phyloP scores from a whole-genome alignment of 2,797 vertebrate species.

The Pogonophryne albipinna region DNA sequence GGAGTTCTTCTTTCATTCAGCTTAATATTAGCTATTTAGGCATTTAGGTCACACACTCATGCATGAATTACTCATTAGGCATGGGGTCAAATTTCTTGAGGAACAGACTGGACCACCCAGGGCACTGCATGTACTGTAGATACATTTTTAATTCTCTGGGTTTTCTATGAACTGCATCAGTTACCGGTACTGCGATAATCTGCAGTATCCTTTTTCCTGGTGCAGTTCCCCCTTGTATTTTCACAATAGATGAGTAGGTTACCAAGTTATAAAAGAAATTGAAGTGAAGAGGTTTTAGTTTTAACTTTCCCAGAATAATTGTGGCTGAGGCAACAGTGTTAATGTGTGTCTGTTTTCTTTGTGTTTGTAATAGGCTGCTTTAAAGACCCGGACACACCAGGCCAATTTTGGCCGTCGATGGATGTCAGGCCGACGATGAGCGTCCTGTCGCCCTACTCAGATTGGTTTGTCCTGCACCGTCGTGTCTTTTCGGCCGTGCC shows the following conservation, averaged over 20 bases:
- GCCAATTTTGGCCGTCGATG: no score
- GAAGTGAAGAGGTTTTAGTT: constrained; percentile 1
- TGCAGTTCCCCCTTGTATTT: neutral
- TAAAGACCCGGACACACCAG: no score
- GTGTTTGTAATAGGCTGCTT: neutral
- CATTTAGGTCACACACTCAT: constrained; percentile 38
- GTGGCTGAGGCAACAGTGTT: neutral
- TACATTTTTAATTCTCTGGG: constrained; percentile 6
- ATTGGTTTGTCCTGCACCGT: no score
- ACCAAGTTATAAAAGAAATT: constrained; percentile 4
- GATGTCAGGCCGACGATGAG: no score
- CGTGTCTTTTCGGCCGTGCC: no score
- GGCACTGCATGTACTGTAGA: neutral
- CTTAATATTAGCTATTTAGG: constrained; percentile 46
- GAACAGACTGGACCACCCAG: constrained; percentile 62
- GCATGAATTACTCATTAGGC: constrained; percentile 39
- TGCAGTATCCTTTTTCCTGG: no score
- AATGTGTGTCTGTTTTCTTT: neutral
- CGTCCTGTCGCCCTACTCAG: no score
- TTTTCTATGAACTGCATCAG: neutral
- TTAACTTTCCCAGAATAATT: constrained; percentile 5
- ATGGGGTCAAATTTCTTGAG: constrained; percentile 17
- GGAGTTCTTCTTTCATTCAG: constrained; percentile 38
- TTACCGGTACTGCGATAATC: neutral
- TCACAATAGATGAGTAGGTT: constrained; percentile 1